Conservation (phyloP, 92 coral and sea anemone species). For the Blastomussa wellsi region DNA sequence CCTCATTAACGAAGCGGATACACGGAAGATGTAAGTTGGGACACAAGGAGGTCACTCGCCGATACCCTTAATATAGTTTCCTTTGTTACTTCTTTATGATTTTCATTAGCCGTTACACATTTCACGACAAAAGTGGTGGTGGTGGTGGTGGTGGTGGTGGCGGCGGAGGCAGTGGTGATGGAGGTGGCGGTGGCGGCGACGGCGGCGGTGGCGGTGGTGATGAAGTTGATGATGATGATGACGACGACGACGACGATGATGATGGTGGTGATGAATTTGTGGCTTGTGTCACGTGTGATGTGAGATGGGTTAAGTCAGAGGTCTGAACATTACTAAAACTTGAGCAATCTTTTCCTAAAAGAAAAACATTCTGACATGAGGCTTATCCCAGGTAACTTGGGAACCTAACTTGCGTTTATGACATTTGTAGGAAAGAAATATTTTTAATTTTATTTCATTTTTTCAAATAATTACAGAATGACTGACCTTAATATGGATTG, state of each 20-base stretch:
- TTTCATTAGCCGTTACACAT: too few relatives aligned
- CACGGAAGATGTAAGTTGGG: constrained; percentile 41
- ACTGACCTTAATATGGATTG: constrained; percentile 52
- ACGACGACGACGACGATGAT: too few relatives aligned
- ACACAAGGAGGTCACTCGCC: too few relatives aligned
- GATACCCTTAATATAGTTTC: not conserved
- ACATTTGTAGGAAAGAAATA: not conserved
- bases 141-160: too few relatives aligned
- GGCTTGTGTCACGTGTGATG: not conserved
- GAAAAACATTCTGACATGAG: too few relatives aligned
- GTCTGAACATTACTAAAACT: not conserved
- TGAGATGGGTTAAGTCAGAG: not conserved
- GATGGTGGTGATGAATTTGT: not conserved
- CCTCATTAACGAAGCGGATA: constrained; percentile 27
- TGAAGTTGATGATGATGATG: too few relatives aligned
- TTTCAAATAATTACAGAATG: constrained; percentile 16
- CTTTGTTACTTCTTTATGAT: too few relatives aligned
- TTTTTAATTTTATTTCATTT: not conserved
- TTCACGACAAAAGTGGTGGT: too few relatives aligned
- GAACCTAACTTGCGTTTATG: not conserved
- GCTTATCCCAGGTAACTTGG: not conserved
- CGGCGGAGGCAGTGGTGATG: too few relatives aligned
- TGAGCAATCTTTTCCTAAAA: not conserved
- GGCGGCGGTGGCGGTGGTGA: too few relatives aligned
- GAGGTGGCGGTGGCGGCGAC: too few relatives aligned